Percentiles rank a stretch among this genome's conserved stretches.
Evolutionary conservation across 37 sponge, comb jelly and placozoan species (phyloP).

Genomic region (Dysidea cf. avara): DNA sequence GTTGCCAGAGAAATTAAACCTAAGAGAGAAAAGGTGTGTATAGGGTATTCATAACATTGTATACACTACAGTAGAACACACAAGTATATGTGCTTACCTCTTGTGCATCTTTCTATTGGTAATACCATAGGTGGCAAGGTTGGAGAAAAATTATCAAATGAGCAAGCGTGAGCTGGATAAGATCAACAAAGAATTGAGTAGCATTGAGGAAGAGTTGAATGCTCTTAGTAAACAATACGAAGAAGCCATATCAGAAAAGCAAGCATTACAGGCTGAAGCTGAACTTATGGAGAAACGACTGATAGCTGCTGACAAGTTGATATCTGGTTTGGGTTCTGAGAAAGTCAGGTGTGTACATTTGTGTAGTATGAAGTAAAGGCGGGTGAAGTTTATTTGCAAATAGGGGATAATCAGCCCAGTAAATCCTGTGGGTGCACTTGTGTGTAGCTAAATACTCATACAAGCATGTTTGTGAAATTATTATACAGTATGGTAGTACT

Average conservation of each 20-base stretch:
- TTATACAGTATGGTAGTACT: no score
- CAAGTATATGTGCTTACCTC: no score
- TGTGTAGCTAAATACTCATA: no score
- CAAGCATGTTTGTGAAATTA: no score
- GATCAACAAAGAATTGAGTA: conserved; percentile 85
- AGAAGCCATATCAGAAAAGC: conserved; percentile 91
- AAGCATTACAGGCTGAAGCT: conserved; percentile 91
- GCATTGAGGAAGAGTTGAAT: conserved; percentile 78
- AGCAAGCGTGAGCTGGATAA: conserved; percentile 96
- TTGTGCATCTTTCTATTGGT: no score
- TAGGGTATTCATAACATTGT: neutral
- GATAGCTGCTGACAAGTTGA: conserved; percentile 95
- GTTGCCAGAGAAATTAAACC: conserved; percentile 98
- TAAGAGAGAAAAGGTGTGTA: conserved; percentile 88
- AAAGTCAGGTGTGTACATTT: conserved; percentile 55
- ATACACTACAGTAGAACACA: no score
- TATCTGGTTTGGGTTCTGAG: conserved; percentile 96
- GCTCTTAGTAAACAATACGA: conserved; percentile 84
- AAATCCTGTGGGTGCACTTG: no score
- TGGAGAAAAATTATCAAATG: conserved; percentile 89
- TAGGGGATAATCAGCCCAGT: no score
- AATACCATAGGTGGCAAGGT: conserved; percentile 70
- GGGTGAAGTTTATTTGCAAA: no score
- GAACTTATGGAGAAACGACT: conserved; percentile 96
- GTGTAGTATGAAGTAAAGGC: neutral